phyloP scores from a whole-genome alignment of 2,113 vertebrate genomes.

The Pelobates fuscus region DNA sequence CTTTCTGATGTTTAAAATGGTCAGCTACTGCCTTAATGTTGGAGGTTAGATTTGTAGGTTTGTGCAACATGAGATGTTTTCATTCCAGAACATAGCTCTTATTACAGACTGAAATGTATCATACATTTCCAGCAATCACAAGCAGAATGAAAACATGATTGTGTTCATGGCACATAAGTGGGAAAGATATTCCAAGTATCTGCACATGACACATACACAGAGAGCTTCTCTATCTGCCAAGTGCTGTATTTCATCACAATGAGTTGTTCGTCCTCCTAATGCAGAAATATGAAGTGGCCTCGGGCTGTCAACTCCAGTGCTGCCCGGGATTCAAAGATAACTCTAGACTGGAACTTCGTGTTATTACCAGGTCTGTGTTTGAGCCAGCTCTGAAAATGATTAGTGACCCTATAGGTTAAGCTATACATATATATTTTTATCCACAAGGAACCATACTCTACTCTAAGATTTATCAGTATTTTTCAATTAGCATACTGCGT shows the following conservation, averaged over 20 bases:
- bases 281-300: slow-evolving; percentile 16
- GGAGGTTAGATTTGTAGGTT: too few relatives aligned
- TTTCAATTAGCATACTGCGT: background rate
- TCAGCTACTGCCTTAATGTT: too few relatives aligned
- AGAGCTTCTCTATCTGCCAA: background rate
- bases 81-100: background rate
- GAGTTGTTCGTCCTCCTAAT: background rate
- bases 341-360: background rate
- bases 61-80: background rate
- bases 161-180: background rate
- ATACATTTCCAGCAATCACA: background rate
- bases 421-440: background rate
- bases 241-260: background rate
- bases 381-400: background rate
- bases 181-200: background rate
- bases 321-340: slow-evolving; percentile 6
- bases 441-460: slow-evolving; percentile 11
- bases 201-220: slow-evolving; percentile 4
- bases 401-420: slow-evolving; percentile 21
- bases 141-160: slow-evolving; percentile 1
- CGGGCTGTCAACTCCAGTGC: background rate
- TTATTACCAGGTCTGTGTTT: slow-evolving; percentile 5
- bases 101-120: background rate
- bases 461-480: background rate
- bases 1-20: too few relatives aligned